Conservation (phyloP, 2,113 vertebrate species). For the Thamnaconus septentrionalis region DNA sequence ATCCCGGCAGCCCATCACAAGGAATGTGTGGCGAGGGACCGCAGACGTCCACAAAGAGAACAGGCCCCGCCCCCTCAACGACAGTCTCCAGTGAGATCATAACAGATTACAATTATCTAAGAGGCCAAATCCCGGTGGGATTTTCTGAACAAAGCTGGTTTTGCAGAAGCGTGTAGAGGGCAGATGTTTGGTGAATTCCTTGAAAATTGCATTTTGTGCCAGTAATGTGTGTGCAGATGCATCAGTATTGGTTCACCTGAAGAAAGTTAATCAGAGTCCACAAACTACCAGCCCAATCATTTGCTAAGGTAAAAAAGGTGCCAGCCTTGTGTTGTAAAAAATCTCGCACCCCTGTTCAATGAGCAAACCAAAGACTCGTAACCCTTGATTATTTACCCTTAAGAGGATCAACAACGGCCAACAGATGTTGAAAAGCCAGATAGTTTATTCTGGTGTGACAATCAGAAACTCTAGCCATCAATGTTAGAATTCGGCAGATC, state of each 20-base stretch:
- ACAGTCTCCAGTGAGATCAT: conserved; percentile 44
- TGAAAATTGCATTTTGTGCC: background rate
- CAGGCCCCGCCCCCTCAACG: background rate
- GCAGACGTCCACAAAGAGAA: conserved; percentile 11
- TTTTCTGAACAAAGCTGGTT: conserved; percentile 24
- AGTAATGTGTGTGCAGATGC: background rate
- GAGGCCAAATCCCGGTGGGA: conserved; percentile 28
- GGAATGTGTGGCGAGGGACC: conserved; percentile 13
- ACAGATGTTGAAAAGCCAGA: no score
- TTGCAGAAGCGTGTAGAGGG: background rate
- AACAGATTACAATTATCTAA: conserved; percentile 46
- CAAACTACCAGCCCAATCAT: no score
- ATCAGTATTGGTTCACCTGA: background rate
- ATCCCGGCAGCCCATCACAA: conserved; percentile 40
- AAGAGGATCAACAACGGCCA: no score
- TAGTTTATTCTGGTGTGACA: no score
- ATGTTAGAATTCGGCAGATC: no score
- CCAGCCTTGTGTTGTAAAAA: no score
- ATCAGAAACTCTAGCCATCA: no score
- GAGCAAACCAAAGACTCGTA: no score
- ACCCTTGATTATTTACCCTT: no score
- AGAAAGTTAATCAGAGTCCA: no score
- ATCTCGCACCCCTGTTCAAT: no score
- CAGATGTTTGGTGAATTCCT: background rate
- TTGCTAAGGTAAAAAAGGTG: no score